Conservation (phyloP, 2,888 invertebrate genomes). For the Balanococcus diminutus region DNA sequence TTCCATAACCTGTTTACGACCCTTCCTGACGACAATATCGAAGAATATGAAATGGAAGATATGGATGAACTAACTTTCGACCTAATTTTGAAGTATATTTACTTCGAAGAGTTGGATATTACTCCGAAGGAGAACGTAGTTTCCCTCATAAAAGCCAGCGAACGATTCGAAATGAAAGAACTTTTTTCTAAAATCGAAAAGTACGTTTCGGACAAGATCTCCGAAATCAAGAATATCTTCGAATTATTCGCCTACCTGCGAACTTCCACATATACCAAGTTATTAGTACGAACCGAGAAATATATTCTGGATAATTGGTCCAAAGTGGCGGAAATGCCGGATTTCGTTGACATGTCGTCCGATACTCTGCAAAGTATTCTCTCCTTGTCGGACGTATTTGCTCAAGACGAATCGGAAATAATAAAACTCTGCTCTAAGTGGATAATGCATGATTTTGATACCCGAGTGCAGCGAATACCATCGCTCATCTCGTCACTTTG, state of each 20-base stretch:
- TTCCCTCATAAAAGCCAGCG: background rate
- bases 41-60: background rate
- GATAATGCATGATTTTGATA: background rate
- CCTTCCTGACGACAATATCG: background rate
- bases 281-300: background rate
- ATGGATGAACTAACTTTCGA: background rate
- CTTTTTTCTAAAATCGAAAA: background rate
- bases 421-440: background rate
- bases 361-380: background rate
- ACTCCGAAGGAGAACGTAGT: background rate
- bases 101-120: background rate
- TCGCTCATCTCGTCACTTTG: background rate
- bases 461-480: background rate
- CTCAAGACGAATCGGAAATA: background rate
- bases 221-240: background rate
- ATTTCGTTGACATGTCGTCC: background rate
- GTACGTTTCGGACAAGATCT: background rate
- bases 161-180: background rate
- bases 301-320: background rate
- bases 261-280: background rate
- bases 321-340: background rate
- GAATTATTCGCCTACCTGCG: background rate
- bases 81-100: background rate
- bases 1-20: background rate
- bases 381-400: background rate